phyloP scores from a whole-genome alignment of 2,888 invertebrate species.

The Mylabris sibirica region DNA sequence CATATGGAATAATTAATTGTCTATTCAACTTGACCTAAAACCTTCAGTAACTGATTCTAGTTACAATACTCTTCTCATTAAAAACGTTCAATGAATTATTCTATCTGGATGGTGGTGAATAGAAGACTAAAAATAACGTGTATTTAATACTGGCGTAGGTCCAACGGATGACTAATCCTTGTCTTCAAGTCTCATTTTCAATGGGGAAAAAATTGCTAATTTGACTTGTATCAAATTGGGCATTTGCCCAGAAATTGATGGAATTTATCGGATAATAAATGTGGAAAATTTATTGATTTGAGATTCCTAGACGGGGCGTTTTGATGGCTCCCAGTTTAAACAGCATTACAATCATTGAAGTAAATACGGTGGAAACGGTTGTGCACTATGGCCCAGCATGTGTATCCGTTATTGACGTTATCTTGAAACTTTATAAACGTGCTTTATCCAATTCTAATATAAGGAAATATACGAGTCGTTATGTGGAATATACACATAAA shows the following conservation, averaged over 20 bases:
- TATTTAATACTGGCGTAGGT: background rate
- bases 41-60: background rate
- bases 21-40: background rate
- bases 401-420: conserved; percentile 1
- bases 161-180: background rate
- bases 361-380: too few species aligned
- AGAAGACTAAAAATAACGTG: background rate
- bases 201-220: too few species aligned
- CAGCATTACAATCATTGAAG: too few species aligned
- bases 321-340: too few species aligned
- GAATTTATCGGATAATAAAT: too few species aligned
- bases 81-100: background rate
- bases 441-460: background rate
- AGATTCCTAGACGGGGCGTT: too few species aligned
- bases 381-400: background rate
- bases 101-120: background rate
- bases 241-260: too few species aligned
- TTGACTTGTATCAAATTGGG: too few species aligned
- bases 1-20: background rate
- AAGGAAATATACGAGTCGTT: background rate
- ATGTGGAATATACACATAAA: background rate
- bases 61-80: background rate
- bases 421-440: background rate
- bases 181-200: background rate
- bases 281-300: too few species aligned